Conservation (phyloP, 2,888 invertebrate genomes). For the Belgica antarctica region DNA sequence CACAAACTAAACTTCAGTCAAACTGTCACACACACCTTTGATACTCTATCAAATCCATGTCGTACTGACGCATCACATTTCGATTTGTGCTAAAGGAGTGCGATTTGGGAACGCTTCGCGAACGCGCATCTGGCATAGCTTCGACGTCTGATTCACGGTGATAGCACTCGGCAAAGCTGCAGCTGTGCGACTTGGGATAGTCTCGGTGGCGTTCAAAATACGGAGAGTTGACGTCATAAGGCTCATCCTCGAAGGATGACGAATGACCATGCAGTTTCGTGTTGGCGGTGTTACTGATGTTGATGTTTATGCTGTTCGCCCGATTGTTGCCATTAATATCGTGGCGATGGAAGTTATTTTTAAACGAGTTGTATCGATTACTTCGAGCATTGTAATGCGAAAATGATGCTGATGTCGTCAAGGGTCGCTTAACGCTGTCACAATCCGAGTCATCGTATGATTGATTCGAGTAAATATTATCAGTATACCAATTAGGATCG, state of each 20-base stretch:
- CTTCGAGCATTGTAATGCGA: constrained; percentile 28
- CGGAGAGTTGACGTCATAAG: neutral
- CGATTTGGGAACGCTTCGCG: constrained; percentile 52
- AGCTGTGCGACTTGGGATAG: constrained; percentile 55
- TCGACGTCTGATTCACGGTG: constrained; percentile 46
- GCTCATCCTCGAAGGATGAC: constrained; percentile 34
- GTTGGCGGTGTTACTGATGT: constrained; percentile 35
- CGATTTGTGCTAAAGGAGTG: constrained; percentile 50
- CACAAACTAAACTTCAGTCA: too few relatives aligned
- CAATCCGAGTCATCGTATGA: constrained; percentile 53
- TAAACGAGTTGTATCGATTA: constrained; percentile 31
- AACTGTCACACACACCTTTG: too few relatives aligned
- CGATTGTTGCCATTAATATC: constrained; percentile 40
- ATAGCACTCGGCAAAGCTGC: constrained; percentile 52
- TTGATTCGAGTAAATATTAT: constrained; percentile 55
- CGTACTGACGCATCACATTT: constrained; percentile 15
- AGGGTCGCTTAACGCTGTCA: constrained; percentile 46
- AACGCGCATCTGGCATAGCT: constrained; percentile 49
- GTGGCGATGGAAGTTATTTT: constrained; percentile 28
- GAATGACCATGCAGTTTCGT: constrained; percentile 34
- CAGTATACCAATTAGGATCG: constrained; percentile 55
- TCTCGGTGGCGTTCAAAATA: constrained; percentile 48
- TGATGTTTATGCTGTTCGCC: constrained; percentile 40
- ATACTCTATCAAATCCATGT: constrained; percentile 42
- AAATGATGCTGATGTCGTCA: constrained; percentile 41